Evolutionary conservation across 1,140 invertebrate genomes (phyloP).

Genomic region (Euglossa dilemma): DNA sequence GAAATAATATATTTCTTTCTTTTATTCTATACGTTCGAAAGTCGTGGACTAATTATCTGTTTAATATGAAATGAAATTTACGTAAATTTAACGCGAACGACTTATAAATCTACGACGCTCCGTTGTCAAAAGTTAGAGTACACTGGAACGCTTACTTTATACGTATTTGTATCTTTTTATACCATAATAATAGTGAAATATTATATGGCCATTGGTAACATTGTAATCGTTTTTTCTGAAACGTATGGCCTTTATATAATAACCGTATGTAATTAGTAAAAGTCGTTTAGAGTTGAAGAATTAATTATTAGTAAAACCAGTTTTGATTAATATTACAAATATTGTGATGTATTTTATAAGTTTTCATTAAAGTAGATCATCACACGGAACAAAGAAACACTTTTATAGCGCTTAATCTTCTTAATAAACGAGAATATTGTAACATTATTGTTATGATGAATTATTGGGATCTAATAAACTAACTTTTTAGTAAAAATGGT

Average conservation of each 20-base stretch:
- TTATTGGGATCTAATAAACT: slow-evolving; percentile 39
- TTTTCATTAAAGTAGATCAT: not conserved
- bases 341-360: slow-evolving; percentile 50
- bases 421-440: slow-evolving; percentile 24
- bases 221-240: not conserved
- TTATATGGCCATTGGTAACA: not conserved
- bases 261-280: not conserved
- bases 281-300: not conserved
- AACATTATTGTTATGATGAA: slow-evolving; percentile 39
- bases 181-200: not conserved
- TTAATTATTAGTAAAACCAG: not conserved
- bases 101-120: not conserved
- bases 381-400: not conserved
- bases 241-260: not conserved
- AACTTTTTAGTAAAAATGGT: slow-evolving; percentile 39
- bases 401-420: slow-evolving; percentile 33
- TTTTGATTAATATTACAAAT: slow-evolving; percentile 21
- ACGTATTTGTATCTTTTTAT: slow-evolving; percentile 43
- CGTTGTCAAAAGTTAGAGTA: not conserved
- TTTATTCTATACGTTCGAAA: no score
- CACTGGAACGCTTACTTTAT: slow-evolving; percentile 4
- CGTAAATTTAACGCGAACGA: not conserved
- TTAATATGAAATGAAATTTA: not conserved
- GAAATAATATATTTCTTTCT: not conserved
- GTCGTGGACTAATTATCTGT: not conserved